Conservation (phyloP, 2,888 invertebrate species). For the Parascotia fuliginaria region DNA sequence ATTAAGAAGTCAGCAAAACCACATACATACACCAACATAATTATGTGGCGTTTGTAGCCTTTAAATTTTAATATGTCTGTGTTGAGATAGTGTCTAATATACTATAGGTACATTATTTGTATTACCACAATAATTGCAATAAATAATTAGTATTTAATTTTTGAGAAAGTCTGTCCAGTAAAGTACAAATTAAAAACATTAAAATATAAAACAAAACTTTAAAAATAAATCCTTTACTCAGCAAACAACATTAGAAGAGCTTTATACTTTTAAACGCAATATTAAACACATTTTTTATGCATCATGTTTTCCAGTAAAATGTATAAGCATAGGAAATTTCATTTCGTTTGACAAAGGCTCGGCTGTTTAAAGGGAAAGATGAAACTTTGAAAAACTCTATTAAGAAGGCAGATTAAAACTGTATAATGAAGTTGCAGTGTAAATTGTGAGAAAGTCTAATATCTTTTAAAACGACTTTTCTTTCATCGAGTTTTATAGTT, state of each 20-base stretch:
- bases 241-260: neutral
- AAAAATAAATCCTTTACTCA: neutral
- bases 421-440: slow-evolving; percentile 54
- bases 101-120: too few species aligned
- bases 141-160: too few species aligned
- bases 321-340: slow-evolving; percentile 28
- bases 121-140: too few species aligned
- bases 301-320: slow-evolving; percentile 12
- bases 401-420: slow-evolving; percentile 51
- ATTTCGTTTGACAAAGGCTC: slow-evolving; percentile 37
- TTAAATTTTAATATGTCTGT: too few species aligned
- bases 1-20: too few species aligned
- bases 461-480: slow-evolving; percentile 35
- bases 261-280: slow-evolving; percentile 6
- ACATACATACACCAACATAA: too few species aligned
- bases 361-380: slow-evolving; percentile 33
- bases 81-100: too few species aligned
- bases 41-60: too few species aligned
- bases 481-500: slow-evolving; percentile 32
- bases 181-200: neutral
- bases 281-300: slow-evolving; percentile 11
- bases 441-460: slow-evolving; percentile 48
- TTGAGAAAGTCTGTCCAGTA: too few species aligned
- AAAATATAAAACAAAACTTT: neutral
- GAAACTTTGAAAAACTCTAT: slow-evolving; percentile 54